phyloP scores from a whole-genome alignment of 1,140 invertebrate species.

The Drosophila simulans region DNA sequence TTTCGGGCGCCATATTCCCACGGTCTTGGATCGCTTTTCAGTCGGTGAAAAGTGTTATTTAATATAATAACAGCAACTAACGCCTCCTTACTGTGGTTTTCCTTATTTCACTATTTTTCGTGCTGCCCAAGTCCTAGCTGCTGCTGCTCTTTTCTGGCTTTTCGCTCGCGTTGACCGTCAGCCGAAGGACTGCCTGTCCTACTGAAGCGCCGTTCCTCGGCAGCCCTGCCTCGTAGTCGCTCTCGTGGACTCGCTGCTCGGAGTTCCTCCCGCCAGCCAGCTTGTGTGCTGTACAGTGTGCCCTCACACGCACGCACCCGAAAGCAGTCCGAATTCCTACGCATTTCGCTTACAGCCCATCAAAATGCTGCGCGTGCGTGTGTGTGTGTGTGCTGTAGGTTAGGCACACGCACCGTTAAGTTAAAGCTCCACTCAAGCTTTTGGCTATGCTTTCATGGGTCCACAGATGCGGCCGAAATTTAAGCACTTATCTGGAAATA shows the following conservation, averaged over 20 bases:
- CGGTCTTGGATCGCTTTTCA: background rate
- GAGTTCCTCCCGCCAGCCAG: slow-evolving; percentile 16
- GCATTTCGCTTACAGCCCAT: slow-evolving; percentile 49
- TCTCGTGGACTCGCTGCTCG: slow-evolving; percentile 17
- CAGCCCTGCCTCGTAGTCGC: slow-evolving; percentile 31
- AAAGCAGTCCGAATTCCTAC: slow-evolving; percentile 69
- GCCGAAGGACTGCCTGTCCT: slow-evolving; percentile 80
- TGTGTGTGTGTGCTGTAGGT: slow-evolving; percentile 63
- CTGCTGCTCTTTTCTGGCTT: slow-evolving; percentile 59
- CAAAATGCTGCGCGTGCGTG: slow-evolving; percentile 2
- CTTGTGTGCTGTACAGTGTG: slow-evolving; percentile 41
- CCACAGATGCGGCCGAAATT: slow-evolving; percentile 4
- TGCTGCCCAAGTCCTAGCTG: slow-evolving; percentile 36
- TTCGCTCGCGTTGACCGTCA: slow-evolving; percentile 76
- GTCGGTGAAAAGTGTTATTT: slow-evolving; percentile 14
- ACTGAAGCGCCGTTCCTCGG: slow-evolving; percentile 68
- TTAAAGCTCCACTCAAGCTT: slow-evolving; percentile 47
- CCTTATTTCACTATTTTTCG: slow-evolving; percentile 17
- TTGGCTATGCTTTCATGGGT: slow-evolving; percentile 2
- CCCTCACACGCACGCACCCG: slow-evolving; percentile 27
- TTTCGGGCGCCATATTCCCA: slow-evolving; percentile 31
- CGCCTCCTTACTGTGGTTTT: slow-evolving; percentile 25
- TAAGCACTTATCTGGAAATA: background rate
- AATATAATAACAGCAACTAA: slow-evolving; percentile 10
- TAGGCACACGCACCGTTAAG: slow-evolving; percentile 62